Evolutionary conservation across 2,797 vertebrate species (phyloP).

Genomic region (Pachyuromys duprasi): DNA sequence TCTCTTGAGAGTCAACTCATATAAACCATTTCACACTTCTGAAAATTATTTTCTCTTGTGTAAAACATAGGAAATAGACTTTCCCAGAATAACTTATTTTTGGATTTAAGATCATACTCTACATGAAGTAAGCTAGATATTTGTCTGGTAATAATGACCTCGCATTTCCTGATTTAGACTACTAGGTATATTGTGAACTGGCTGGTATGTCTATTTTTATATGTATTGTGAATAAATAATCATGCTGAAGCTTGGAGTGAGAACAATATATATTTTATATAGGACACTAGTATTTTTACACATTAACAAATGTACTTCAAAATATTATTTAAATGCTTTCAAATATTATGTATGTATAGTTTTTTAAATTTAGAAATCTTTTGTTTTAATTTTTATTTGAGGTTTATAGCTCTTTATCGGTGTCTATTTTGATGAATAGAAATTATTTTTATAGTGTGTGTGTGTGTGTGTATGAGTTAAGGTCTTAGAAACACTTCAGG

Average conservation of each 20-base stretch:
- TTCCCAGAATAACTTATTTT: not conserved
- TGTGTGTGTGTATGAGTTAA: not conserved
- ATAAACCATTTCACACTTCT: not conserved
- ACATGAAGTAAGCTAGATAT: not conserved
- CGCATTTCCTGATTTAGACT: not conserved
- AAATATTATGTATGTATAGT: not conserved
- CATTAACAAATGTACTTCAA: not conserved
- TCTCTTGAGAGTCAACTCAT: not conserved
- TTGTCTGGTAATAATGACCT: not conserved
- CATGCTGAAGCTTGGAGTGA: not conserved
- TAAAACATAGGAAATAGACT: not conserved
- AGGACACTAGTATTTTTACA: not conserved
- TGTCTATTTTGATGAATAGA: not conserved
- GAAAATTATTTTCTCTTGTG: not conserved
- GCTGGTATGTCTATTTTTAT: not conserved
- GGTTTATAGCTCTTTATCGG: not conserved
- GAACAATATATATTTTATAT: not conserved
- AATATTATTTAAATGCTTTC: not conserved
- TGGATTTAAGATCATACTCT: constrained; percentile 15
- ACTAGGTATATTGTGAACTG: not conserved
- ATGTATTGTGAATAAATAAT: not conserved
- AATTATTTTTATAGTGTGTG: not conserved
- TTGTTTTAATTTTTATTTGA: not conserved
- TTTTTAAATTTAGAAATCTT: not conserved
- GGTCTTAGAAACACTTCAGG: not conserved